Evolutionary conservation across 2,888 invertebrate genomes (phyloP).

Genomic region (Holacanthella duospinosa): DNA sequence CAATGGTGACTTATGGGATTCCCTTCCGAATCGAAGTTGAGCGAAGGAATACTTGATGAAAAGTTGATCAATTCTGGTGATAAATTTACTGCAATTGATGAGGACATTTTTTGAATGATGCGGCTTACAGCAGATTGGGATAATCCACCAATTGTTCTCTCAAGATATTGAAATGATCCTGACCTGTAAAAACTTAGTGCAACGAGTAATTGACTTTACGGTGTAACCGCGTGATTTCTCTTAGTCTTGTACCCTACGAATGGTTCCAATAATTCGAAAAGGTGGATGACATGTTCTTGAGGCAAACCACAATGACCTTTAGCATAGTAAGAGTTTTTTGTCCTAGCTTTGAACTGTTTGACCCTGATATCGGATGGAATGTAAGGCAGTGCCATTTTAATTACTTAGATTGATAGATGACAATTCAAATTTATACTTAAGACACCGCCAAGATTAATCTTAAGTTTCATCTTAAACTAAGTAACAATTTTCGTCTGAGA

Average conservation of each 20-base stretch:
- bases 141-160: background rate
- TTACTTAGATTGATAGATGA: no score
- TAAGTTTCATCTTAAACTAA: no score
- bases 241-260: background rate
- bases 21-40: no score
- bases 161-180: conserved; percentile 3
- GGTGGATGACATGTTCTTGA: background rate
- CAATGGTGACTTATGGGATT: no score
- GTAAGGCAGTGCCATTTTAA: no score
- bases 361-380: no score
- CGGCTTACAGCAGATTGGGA: background rate
- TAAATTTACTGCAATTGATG: background rate
- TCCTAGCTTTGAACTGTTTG: no score
- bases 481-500: no score
- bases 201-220: background rate
- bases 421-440: no score
- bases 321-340: no score
- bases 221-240: conserved; percentile 15
- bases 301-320: no score
- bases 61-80: background rate
- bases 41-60: background rate
- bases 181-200: background rate
- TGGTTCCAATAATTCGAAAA: background rate
- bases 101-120: background rate
- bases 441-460: no score